Base-by-base conservation (phyloP, 2,797 vertebrate genomes). In the Peromyscus eremicus region DNA sequence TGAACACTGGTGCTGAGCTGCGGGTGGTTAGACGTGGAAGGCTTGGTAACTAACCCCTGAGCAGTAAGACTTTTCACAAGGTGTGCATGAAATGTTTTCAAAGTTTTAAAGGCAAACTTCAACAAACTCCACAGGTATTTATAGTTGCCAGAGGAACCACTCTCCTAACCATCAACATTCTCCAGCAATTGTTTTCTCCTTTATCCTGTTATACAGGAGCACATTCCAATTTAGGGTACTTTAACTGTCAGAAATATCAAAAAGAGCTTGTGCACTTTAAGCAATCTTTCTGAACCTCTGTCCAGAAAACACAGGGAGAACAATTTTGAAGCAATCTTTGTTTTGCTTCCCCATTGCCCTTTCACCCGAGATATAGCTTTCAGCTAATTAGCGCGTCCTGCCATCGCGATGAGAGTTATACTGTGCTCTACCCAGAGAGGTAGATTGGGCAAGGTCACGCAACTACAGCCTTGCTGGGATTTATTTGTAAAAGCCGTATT, bases 151-250 rank as follows among this genome's bases (percentile, higher is more conserved):
- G 62, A 88, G 62, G 60, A 90, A 68, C 32, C 29, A 32, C 79
- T n/a, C 55, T 80, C 73, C 19, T 90, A 88, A 80, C 49, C 68
- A 94, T 96, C 94, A 95, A 75, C 55, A 62, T 49, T 92, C 25
- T 25, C 23, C 43, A 21, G 84, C 75, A 94, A 95, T 94, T 96
- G 82, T 97, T 97, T 97, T 64, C 94, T 95, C 95, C 93, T 86
- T 94, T 96, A 80, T 94, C 90, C 64, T 95, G 25, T 86, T 96
- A 85, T 73, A 81, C 75, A 93, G 97, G 43, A 94, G 73, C 68
- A 87, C 57, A 17, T 97, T 97, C 94, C 91, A 96, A 87, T 97
- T 98, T 96, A 97, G 76, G 88, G n/a, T 90, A 94, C 97, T 98
- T 98, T 96, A 98, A 97, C 95, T 98, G 94, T 89, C 87, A 97